A percentile compares a stretch with the other conserved stretches of the same genome.
Conservation (phyloP, 2,797 vertebrate species). For the Hafferia zeledoni region DNA sequence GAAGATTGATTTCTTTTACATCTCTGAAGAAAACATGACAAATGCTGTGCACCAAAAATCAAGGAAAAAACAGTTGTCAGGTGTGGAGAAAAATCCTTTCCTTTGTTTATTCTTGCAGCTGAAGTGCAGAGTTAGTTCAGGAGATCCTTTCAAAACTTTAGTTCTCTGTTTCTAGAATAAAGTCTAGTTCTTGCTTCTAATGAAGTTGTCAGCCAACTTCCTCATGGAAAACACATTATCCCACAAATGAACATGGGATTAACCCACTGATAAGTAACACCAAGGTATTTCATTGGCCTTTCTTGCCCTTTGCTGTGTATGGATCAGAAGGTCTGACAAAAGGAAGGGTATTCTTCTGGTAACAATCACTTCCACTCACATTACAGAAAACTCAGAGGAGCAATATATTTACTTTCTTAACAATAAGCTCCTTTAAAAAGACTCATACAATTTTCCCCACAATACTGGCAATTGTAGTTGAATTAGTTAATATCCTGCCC, state of each 20-base stretch:
- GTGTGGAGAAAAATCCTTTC: background rate
- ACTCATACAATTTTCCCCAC: background rate
- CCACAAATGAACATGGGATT: background rate
- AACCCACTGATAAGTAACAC: background rate
- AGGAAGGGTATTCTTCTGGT: constrained; percentile 24
- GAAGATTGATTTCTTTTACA: background rate
- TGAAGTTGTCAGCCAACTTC: constrained; percentile 2
- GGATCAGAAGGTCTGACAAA: constrained; percentile 27
- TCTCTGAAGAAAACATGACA: background rate
- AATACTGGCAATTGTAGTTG: background rate
- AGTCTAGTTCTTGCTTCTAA: background rate
- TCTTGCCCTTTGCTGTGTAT: background rate
- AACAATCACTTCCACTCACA: constrained; percentile 32
- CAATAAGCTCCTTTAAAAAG: background rate
- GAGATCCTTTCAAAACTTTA: background rate
- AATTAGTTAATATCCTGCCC: background rate
- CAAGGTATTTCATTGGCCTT: background rate
- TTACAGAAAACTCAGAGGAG: constrained; percentile 9
- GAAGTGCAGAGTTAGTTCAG: background rate
- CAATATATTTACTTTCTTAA: background rate
- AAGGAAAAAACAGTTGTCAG: background rate
- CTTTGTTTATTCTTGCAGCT: background rate
- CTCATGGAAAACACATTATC: background rate
- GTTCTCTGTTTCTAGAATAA: background rate
- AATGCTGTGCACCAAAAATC: background rate